Percentiles rank a stretch among this genome's conserved stretches.
These are phyloP conservation scores for Hestina assimilis DNA, from an alignment of 1,140 invertebrate species.

Conservation along the genomic window DNA sequence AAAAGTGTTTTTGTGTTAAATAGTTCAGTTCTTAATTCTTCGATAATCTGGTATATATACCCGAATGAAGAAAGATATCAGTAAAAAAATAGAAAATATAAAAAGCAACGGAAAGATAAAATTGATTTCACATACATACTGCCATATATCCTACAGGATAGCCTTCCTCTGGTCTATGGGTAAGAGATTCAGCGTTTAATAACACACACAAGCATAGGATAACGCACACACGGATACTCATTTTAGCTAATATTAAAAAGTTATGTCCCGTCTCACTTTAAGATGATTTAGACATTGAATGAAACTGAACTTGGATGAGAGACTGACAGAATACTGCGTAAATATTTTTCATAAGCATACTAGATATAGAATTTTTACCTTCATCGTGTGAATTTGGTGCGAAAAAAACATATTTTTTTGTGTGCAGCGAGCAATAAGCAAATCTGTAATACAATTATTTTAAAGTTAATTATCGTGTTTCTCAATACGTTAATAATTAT, in stretches of 20 bases:
- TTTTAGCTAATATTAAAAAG: slow-evolving; percentile 15
- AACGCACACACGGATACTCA: slow-evolving; percentile 8
- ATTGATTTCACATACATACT: slow-evolving; percentile 68
- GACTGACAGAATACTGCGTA: slow-evolving; percentile 19
- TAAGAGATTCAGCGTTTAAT: slow-evolving; percentile 18
- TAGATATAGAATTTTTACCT: slow-evolving; percentile 25
- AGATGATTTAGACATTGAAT: not conserved
- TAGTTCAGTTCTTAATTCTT: too few relatives aligned
- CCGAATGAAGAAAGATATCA: too few relatives aligned
- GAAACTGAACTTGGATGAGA: slow-evolving; percentile 13
- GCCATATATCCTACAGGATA: slow-evolving; percentile 61
- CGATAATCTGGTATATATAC: too few relatives aligned
- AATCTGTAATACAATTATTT: slow-evolving; percentile 5
- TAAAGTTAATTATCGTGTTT: not conserved
- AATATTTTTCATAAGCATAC: slow-evolving; percentile 27
- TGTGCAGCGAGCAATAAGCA: slow-evolving; percentile 16
- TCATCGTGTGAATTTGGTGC: slow-evolving; percentile 22
- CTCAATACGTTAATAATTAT: slow-evolving; percentile 13
- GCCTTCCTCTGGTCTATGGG: slow-evolving; percentile 44
- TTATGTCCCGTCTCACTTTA: not conserved
- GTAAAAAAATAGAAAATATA: not conserved
- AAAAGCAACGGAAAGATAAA: not conserved
- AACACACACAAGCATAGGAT: slow-evolving; percentile 26
- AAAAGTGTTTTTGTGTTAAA: too few relatives aligned
- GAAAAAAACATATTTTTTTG: slow-evolving; percentile 22